These are phyloP conservation scores for Myrmophylax atrothorax DNA, from an alignment of 2,113 vertebrate species.

Conservation along the genomic window DNA sequence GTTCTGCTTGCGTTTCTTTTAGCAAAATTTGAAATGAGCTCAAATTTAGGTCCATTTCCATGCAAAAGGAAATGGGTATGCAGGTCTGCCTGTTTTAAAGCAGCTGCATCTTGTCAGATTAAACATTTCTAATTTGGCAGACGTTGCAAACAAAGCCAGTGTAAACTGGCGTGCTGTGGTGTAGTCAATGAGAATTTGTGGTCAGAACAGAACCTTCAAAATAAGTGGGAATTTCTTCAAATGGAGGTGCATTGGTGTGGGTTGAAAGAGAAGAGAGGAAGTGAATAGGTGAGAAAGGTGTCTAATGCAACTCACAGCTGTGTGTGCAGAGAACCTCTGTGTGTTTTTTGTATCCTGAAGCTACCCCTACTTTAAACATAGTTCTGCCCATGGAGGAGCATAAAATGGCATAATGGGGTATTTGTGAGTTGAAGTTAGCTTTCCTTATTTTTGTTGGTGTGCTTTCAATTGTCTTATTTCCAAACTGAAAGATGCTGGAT, in stretches of 20 bases:
- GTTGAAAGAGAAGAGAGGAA: too few relatives aligned
- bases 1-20: background rate
- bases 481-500: constrained; percentile 1
- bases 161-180: background rate
- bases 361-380: background rate
- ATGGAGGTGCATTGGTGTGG: fast-evolving
- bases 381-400: background rate
- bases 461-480: constrained; percentile 9
- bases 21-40: background rate
- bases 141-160: fast-evolving
- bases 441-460: constrained; percentile 55
- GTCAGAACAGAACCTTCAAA: background rate
- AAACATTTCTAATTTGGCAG: background rate
- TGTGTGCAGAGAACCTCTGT: background rate
- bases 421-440: constrained; percentile 14
- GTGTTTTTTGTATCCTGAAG: background rate
- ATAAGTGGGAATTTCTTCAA: fast-evolving
- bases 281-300: background rate
- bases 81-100: background rate
- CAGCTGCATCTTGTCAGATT: background rate
- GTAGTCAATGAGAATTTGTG: background rate
- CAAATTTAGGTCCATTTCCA: background rate
- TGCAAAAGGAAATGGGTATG: fast-evolving
- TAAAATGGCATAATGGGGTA: constrained; percentile 16
- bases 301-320: fast-evolving